Conservation (phyloP, 2,113 vertebrate genomes). For the Saguinus midas region DNA sequence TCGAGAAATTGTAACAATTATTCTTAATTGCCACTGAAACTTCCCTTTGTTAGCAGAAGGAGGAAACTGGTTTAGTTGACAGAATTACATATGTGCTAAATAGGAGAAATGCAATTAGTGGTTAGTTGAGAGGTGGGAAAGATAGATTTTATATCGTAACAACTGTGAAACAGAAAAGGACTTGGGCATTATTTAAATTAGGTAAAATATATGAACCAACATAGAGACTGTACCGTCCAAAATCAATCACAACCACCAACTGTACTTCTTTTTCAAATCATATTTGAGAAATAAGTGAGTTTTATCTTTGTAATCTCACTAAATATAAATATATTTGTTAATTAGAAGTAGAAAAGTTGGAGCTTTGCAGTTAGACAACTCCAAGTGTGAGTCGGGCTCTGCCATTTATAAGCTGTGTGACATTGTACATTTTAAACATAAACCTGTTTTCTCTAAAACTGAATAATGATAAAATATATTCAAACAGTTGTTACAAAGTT, state of each 20-base stretch:
- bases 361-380: not conserved
- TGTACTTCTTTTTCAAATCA: not conserved
- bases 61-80: constrained; percentile 4
- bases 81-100: constrained; percentile 52
- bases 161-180: not conserved
- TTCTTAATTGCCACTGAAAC: constrained; percentile 67
- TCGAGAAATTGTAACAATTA: constrained; percentile 69
- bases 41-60: constrained; percentile 3
- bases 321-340: constrained; percentile 15
- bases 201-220: not conserved
- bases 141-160: not conserved
- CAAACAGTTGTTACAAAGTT: not conserved
- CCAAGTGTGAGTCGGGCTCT: not conserved
- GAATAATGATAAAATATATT: not conserved
- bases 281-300: constrained; percentile 12
- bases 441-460: not conserved
- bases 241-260: not conserved
- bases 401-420: not conserved
- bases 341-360: not conserved
- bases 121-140: constrained; percentile 39
- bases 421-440: not conserved
- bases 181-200: constrained; percentile 50
- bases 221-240: not conserved
- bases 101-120: constrained; percentile 66
- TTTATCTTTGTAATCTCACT: constrained; percentile 31